Conservation (phyloP, 2,113 vertebrate genomes). For the Phalacrocorax aristotelis region DNA sequence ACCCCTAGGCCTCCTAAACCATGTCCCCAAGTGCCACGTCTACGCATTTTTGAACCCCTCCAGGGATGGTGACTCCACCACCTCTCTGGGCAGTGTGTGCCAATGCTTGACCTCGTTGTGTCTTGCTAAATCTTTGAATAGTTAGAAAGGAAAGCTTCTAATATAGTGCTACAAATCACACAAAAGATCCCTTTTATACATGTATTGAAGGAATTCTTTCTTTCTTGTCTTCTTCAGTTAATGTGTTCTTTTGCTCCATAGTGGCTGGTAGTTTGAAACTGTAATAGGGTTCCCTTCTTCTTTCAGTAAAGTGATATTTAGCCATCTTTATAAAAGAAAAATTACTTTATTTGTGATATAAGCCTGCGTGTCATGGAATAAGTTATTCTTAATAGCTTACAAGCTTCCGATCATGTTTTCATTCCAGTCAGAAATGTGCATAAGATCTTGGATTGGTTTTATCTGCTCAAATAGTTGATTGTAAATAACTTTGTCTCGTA, state of each 20-base stretch:
- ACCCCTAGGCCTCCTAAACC: too few species aligned
- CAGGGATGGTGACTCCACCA: too few species aligned
- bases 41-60: too few species aligned
- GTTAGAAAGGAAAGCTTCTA: not conserved
- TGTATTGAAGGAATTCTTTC: not conserved
- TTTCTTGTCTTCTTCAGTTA: not conserved
- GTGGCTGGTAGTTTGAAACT: not conserved
- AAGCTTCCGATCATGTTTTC: not conserved
- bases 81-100: too few species aligned
- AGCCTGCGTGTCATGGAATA: not conserved
- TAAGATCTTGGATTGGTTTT: not conserved
- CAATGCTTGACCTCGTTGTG: not conserved
- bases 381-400: not conserved
- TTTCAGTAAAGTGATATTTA: not conserved
- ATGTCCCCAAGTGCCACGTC: too few species aligned
- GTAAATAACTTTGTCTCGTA: not conserved
- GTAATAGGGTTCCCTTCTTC: not conserved
- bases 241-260: not conserved
- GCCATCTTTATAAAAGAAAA: not conserved
- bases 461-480: not conserved
- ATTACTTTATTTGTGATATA: not conserved
- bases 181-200: not conserved
- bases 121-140: not conserved
- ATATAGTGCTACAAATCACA: not conserved
- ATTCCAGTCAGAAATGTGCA: not conserved